A percentile compares a stretch with the other conserved stretches of the same genome.
phyloP scores from a whole-genome alignment of 2,113 vertebrate species.

The Cichladusa arquata region DNA sequence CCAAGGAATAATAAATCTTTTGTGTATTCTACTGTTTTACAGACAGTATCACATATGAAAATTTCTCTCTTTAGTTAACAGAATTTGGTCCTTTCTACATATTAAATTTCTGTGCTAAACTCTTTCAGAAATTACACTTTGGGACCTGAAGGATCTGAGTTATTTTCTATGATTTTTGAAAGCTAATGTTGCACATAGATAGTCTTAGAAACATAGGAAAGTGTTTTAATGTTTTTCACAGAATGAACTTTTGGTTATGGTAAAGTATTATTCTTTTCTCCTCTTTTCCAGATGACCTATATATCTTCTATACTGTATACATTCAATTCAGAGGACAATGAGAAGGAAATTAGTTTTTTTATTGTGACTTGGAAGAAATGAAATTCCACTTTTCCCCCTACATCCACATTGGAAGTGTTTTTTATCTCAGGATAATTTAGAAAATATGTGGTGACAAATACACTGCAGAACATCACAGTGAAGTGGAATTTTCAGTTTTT shows the following conservation, averaged over 20 bases:
- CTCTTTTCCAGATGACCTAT: background rate
- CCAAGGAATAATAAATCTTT: background rate
- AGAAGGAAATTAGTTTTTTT: background rate
- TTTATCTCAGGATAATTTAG: background rate
- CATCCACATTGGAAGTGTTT: rapidly evolving
- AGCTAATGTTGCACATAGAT: background rate
- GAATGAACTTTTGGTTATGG: background rate
- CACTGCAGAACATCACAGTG: background rate
- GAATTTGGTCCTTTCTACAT: background rate
- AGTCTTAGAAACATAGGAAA: background rate
- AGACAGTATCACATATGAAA: background rate
- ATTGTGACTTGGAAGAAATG: background rate
- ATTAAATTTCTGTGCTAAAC: background rate
- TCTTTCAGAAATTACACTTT: background rate
- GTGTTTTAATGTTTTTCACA: background rate
- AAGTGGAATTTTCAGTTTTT: background rate
- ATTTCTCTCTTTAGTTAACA: background rate
- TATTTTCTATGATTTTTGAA: background rate
- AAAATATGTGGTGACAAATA: background rate
- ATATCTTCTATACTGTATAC: background rate
- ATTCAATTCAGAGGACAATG: background rate
- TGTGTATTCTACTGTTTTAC: background rate
- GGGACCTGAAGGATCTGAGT: background rate
- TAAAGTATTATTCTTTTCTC: background rate
- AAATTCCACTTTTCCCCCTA: background rate